Base-by-base conservation (phyloP, 2,113 vertebrate genomes). In the Pterocles orientalis region DNA sequence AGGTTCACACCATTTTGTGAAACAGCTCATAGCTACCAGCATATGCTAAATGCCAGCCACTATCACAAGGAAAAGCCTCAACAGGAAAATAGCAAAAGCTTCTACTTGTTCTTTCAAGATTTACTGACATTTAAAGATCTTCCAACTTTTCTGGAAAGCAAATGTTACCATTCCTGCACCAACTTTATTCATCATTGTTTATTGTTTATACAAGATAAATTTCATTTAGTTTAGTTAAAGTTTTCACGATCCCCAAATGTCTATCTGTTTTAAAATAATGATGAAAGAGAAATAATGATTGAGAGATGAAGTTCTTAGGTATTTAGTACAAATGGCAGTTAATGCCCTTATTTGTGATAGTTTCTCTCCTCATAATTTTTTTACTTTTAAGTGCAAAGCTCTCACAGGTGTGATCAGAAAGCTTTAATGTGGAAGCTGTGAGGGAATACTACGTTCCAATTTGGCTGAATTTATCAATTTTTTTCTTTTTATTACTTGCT, bases 351-450 rank as follows among this genome's bases (percentile, higher is more conserved):
- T 51, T 84, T 85, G 39, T 92, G 39, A 78, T 47, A 62, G 36
- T 50, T 84, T 84, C 41, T 70, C 18, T 78, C 29, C 43, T 61
- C 18, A 53, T 58, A 68, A 23, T 56, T 87, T 84, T 91, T 91
- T 68, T 12, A 28, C 81, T 88, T 96, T 81, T 51, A 86, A 68
- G 54, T 90, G 85, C 70, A 85, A 89, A 92, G 57, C 9, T 90
- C 45, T 82, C 71, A 19, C 45, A 97, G 1, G n/a, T 80, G 41
- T 15, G 36, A 86, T 28, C 64, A 81, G 66, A 88, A 87, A 80
- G 31, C 54, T 80, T 73, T 72, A 64, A 51, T 2, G 1, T 61
- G 50, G 69, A 91, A 83, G 50, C 81, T 58, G 31, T 62, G 85
- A 69, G 66, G 47, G 86, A 66, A 80, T 26, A n/a, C 13, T 72